These are phyloP conservation scores for Procambarus virginalis DNA, from an alignment of 1,140 invertebrate species.

Conservation along the genomic window DNA sequence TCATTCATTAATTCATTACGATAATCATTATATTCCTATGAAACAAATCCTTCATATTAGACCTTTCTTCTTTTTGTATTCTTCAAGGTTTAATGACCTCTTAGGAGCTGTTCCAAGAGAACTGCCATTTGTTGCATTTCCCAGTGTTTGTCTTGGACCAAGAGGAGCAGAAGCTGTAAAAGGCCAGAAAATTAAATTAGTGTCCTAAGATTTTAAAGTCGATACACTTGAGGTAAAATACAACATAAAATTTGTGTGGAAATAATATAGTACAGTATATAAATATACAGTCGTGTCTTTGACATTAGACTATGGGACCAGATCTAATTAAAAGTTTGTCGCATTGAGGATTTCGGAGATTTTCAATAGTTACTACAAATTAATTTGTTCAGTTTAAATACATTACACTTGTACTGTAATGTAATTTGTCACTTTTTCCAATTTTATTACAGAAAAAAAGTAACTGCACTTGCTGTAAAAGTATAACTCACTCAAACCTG, in stretches of 20 bases:
- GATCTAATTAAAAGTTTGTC: no score
- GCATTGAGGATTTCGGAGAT: no score
- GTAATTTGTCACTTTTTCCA: no score
- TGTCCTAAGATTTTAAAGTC: neutral
- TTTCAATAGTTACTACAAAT: no score
- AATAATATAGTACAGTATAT: no score
- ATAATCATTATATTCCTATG: neutral
- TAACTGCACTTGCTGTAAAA: neutral
- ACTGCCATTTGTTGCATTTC: slow-evolving; percentile 44
- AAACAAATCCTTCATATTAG: slow-evolving; percentile 83
- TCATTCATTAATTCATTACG: neutral
- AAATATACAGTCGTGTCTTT: no score
- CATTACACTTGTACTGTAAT: no score
- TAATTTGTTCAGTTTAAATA: no score
- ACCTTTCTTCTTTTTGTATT: slow-evolving; percentile 96
- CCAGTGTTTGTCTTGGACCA: slow-evolving; percentile 24
- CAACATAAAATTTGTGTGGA: no score
- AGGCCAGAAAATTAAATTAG: neutral
- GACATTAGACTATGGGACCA: no score
- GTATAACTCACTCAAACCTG: neutral
- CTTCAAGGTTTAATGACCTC: slow-evolving; percentile 94
- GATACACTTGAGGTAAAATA: no score
- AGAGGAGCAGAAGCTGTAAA: slow-evolving; percentile 39
- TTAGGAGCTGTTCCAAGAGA: slow-evolving; percentile 87
- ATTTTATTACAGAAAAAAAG: neutral